phyloP scores from a whole-genome alignment of 2,888 invertebrate species.

The Hypena proboscidalis region DNA sequence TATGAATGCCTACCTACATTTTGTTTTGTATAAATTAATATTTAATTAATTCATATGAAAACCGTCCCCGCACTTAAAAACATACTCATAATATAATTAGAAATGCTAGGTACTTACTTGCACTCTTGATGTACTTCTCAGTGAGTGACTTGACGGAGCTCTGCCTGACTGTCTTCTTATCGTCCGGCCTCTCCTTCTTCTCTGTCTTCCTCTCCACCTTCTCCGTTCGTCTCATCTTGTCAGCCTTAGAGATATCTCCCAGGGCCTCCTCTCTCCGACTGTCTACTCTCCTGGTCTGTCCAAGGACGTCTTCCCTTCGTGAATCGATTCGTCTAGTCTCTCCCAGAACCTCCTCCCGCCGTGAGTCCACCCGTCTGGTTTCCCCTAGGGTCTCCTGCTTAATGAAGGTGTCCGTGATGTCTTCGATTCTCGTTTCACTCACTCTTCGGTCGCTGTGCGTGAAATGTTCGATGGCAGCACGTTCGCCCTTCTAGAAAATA shows the following conservation, averaged over 20 bases:
- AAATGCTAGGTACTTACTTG: slow-evolving; percentile 70
- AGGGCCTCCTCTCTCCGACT: slow-evolving; percentile 26
- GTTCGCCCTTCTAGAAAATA: slow-evolving; percentile 67
- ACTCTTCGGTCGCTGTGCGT: slow-evolving; percentile 68
- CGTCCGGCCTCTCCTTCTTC: slow-evolving; percentile 57
- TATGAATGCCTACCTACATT: no score
- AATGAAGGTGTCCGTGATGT: slow-evolving; percentile 35
- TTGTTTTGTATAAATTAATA: no score
- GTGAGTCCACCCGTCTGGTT: slow-evolving; percentile 25
- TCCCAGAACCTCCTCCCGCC: slow-evolving; percentile 26
- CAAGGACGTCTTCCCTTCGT: slow-evolving; percentile 23
- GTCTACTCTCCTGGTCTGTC: slow-evolving; percentile 18
- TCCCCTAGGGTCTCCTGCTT: slow-evolving; percentile 23
- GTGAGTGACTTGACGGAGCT: slow-evolving; percentile 91
- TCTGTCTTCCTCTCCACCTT: slow-evolving; percentile 52
- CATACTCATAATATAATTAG: background rate
- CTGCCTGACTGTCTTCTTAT: slow-evolving; percentile 84
- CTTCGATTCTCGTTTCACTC: slow-evolving; percentile 51
- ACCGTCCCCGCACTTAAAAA: no score
- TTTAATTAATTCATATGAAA: no score
- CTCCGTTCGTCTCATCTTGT: slow-evolving; percentile 30
- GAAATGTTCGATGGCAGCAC: slow-evolving; percentile 73
- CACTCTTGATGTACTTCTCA: slow-evolving; percentile 91
- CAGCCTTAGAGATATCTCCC: no score
- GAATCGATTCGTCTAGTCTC: no score